Percentiles rank a stretch among this genome's conserved stretches.
Evolutionary conservation across 2,113 vertebrate genomes (phyloP).

Genomic region (Cryptotis parvus): DNA sequence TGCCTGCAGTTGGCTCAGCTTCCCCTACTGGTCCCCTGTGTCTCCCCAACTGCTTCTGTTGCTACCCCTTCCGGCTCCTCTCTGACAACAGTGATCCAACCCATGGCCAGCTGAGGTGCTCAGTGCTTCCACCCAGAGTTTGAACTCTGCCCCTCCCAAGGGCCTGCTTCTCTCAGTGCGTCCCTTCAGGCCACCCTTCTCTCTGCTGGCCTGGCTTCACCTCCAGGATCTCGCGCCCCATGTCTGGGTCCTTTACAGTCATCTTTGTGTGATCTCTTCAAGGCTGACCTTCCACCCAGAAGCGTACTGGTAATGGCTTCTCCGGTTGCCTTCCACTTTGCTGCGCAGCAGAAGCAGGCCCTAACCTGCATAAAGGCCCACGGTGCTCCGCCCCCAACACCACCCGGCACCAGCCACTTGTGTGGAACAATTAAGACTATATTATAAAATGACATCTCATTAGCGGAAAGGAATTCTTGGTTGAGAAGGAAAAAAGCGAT

Average conservation of each 20-base stretch:
- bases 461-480: not conserved
- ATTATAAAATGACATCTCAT: conserved; percentile 72
- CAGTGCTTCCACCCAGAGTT: too few species aligned
- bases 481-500: conserved; percentile 20
- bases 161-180: not conserved
- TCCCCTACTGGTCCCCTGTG: not conserved
- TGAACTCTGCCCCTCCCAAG: not conserved
- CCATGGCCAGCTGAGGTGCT: too few species aligned
- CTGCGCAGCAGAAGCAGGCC: not conserved
- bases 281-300: not conserved
- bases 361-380: not conserved
- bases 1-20: accelerated
- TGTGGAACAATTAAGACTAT: conserved; percentile 63
- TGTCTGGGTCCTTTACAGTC: not conserved
- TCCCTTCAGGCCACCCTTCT: not conserved
- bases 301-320: accelerated
- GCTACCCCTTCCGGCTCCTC: not conserved
- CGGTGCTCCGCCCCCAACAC: accelerated
- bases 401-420: not conserved
- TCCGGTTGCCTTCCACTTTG: too few species aligned
- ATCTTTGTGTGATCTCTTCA: not conserved
- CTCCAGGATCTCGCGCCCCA: not conserved
- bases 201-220: not conserved
- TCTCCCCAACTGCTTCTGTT: too few species aligned
- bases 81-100: not conserved